A percentile compares a stretch with the other conserved stretches of the same genome.
phyloP scores from a whole-genome alignment of 2,113 vertebrate species.

The Climacteris rufus region DNA sequence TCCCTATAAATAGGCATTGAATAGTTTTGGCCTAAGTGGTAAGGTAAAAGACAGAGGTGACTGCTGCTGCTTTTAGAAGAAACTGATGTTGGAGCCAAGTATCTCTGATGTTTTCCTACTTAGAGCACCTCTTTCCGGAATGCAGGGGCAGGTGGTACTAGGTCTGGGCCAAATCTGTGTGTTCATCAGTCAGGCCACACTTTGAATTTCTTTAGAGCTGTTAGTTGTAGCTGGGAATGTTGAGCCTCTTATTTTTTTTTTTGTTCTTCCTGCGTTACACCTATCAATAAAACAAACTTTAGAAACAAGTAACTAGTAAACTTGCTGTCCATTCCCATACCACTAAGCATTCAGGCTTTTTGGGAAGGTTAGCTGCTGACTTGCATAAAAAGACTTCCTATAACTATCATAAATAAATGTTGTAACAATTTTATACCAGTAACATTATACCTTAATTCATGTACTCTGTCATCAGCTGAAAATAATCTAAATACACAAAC shows the following conservation, averaged over 20 bases:
- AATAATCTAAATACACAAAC: background rate
- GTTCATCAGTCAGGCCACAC: background rate
- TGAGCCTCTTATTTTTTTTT: background rate
- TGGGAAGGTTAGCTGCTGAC: background rate
- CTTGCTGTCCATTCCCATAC: background rate
- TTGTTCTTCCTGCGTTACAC: background rate
- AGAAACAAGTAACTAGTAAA: background rate
- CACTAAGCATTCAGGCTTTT: background rate
- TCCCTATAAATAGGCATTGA: fast-evolving
- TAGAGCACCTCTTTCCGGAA: background rate
- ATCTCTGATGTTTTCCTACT: background rate
- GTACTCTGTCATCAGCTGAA: background rate
- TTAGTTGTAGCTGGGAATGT: background rate
- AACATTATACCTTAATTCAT: background rate
- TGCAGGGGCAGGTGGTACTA: background rate
- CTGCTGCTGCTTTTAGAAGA: background rate
- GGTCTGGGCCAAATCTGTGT: background rate
- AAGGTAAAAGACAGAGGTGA: background rate
- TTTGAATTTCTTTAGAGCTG: background rate
- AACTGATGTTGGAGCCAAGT: background rate
- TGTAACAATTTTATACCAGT: background rate
- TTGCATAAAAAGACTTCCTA: background rate
- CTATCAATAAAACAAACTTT: background rate
- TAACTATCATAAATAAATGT: background rate
- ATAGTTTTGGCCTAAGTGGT: background rate